Base-by-base conservation (phyloP, 2,888 invertebrate species). In the Melanotus villosus region DNA sequence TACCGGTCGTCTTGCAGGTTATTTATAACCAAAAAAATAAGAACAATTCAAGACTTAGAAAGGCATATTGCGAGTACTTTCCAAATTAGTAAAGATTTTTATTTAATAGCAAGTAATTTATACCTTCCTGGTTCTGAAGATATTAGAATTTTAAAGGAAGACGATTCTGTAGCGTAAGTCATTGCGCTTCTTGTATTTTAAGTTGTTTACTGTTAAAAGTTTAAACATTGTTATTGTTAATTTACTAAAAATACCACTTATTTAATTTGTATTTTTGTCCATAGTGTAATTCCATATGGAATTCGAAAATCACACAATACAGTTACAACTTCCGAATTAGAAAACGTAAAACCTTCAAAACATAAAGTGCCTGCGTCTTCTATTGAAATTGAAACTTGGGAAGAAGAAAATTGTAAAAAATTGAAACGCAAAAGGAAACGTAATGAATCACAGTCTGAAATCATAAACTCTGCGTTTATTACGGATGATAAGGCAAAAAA, bases 91-190 rank as follows among this genome's bases (percentile, higher is more conserved):
- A 10, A 10, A 7, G 78, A 81, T 65, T 80, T 82, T 1, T 83
- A 84, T 71, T 80, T 85, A 62, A 75, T 84, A 12, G 59, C 82
- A 14, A 73, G 79, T 14, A 77, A 79, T 16, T 80, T 80, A 41
- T 82, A 81, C 73, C 70, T 85, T 41, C 84, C 85, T 1, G 79
- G 83, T 1, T 76, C 70, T 12, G 84, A 84, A 68, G 84, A 85
- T 67, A 76, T 83, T 14, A 77, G 77, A n/a, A 63, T 79, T n/a
- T 58, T 81, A 19, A 72, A 78, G 10, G 73, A 72, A 59, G 76
- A 76, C 36, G 78, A 79, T 54, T 57, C 73, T 50, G 67, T 80
- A 21, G 67, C 73, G 79, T 79, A 77, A 67, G 70, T n/a, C n/a
- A n/a, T n/a, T n/a, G n/a, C n/a, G n/a, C n/a, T n/a, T n/a, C n/a